Base-by-base conservation (phyloP, 2,797 vertebrate species). In the Peromyscus nudipes region DNA sequence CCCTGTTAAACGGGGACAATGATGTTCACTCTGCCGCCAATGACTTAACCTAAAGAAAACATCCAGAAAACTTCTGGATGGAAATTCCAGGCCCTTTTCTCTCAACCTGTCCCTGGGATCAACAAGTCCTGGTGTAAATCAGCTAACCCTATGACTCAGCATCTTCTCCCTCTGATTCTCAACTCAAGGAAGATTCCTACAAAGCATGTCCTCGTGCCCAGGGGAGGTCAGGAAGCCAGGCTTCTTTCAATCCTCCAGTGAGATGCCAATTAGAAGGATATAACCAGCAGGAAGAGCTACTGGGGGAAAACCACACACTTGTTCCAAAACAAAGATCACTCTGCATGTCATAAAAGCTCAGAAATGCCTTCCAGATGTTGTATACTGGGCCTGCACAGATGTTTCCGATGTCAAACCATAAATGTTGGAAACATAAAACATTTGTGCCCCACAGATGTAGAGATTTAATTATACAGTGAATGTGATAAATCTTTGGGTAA, bases 361-460 rank as follows among this genome's bases (percentile, higher is more conserved):
- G 98, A 98, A 98, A 99, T 98, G 97, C 95, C 98, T 99, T 99
- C 99, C 98, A 99, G 98, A 99, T 99, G 99, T 98, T 97, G 97
- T 98, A 97, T 62, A 52, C 98, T 99, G 98, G 98, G 98, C 95
- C 98, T 98, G 98, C 98, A 98, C 99, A 99, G 98, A 98, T 99
- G 99, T 99, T 99, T 99, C 98, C 73, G 87, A 98, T 98, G 98
- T 99, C 98, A 98, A 98, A 98, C 98, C 98, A 98, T 99, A 98
- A 99, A 99, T 98, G 98, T 96, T 98, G 98, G 98, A 98, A 99
- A 99, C 98, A 98, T 98, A 98, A 99, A 99, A 98, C 99, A 99
- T 98, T 99, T 99, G 99, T 98, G 98, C 98, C 98, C 98, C 98
- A 98, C 98, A 99, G 98, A 99, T 98, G 98, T 96, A 98, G 98